Base-by-base conservation (phyloP, 2,113 vertebrate species). In the Microtus pennsylvanicus region DNA sequence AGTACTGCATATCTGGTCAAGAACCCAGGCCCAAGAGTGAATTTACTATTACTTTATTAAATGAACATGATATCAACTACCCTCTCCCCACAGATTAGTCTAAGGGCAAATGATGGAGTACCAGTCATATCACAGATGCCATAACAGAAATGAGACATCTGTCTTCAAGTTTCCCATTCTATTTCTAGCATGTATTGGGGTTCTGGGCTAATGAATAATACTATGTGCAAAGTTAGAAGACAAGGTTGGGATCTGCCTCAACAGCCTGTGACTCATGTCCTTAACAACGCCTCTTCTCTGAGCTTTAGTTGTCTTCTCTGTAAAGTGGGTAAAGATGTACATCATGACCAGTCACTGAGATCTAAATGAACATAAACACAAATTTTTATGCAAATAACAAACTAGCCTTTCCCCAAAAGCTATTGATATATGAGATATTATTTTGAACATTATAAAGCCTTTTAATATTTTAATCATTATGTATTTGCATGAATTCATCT, bases 341-440 rank as follows among this genome's bases (percentile, higher is more conserved):
- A 87, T 89, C 24, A n/a, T 91, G 77, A n/a, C 13, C 28, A 52
- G 1, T 77, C 47, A 86, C 0, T 78, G 61, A 75, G 14, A 22
- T 87, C 78, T 42, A 83, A 89, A 80, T 38, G 26, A 81, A 47
- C 78, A 61, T 61, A 47, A 93, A 50, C 16, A 94, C 42, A 63
- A 92, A 74, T 38, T 22, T 61, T 91, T 94, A 50, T 67, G 85
- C 30, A 90, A 94, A 93, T 45, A 94, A 14, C 75, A 65, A 77
- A 82, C 69, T 12, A 77, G 75, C 45, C 47, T 88, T 94, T 61
- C 35, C 72, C 77, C 65, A 89, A 96, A 72, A 63, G 52, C 24
- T 26, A 83, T 14, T 26, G 5, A 12, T 55, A 3, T 8, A 58
- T 24, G 87, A 42, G 45, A 91, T 91, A 70, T 80, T 65, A 92